Conservation (phyloP, 2,888 invertebrate species). For the Brenthis hecate region DNA sequence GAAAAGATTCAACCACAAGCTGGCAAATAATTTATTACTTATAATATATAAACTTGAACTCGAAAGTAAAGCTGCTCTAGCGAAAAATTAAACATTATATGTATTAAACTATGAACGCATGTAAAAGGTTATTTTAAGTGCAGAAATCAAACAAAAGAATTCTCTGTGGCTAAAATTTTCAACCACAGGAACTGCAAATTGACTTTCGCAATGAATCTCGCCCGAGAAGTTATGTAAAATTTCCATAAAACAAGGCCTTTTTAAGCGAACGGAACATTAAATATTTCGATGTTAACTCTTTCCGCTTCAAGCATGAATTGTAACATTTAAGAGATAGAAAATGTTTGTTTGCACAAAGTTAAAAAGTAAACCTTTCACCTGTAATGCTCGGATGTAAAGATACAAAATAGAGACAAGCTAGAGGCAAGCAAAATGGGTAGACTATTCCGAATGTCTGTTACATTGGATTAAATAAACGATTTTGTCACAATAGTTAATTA, state of each 20-base stretch:
- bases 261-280: conserved; percentile 55
- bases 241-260: conserved; percentile 50
- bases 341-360: conserved; percentile 44
- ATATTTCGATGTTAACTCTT: conserved; percentile 46
- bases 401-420: neutral
- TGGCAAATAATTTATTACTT: neutral
- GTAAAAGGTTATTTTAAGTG: conserved; percentile 31
- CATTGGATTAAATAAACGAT: neutral
- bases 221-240: conserved; percentile 50
- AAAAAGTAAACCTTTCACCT: conserved; percentile 32
- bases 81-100: conserved; percentile 5
- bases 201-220: conserved; percentile 38
- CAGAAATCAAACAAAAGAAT: conserved; percentile 31
- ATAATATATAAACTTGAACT: neutral
- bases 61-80: neutral
- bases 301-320: conserved; percentile 41
- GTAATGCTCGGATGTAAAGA: conserved; percentile 24
- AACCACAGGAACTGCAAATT: conserved; percentile 32
- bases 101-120: conserved; percentile 14
- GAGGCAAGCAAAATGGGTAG: conserved; percentile 13
- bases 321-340: conserved; percentile 50
- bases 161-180: conserved; percentile 28
- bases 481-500: no score
- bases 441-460: neutral
- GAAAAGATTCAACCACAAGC: neutral